A percentile compares a stretch with the other conserved stretches of the same genome.
Evolutionary conservation across 2,797 vertebrate genomes (phyloP).

Genomic region (Chaenodraco wilsoni): DNA sequence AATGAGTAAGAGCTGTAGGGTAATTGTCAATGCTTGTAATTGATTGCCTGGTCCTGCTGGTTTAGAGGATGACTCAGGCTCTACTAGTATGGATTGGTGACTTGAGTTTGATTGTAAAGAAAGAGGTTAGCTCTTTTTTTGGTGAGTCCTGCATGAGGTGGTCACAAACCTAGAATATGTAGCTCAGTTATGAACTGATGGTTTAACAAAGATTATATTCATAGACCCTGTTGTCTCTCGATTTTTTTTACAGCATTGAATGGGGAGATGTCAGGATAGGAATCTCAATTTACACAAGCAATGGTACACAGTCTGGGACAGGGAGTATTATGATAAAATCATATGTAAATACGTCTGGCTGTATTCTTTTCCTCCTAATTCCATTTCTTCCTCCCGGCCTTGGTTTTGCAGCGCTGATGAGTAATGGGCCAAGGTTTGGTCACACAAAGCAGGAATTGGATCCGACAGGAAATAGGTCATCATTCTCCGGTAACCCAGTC

Average conservation of each 20-base stretch:
- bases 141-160: constrained; percentile 51
- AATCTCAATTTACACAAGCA: constrained; percentile 69
- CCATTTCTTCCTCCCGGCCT: constrained; percentile 55
- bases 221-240: constrained; percentile 32
- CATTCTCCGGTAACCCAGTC: constrained; percentile 60
- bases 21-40: constrained; percentile 49
- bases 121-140: constrained; percentile 29
- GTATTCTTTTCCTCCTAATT: constrained; percentile 58
- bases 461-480: constrained; percentile 72
- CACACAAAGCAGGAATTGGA: constrained; percentile 66
- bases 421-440: constrained; percentile 43
- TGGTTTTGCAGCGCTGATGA: constrained; percentile 56
- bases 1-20: constrained; percentile 59
- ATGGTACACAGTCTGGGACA: constrained; percentile 55
- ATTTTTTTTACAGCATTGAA: constrained; percentile 49
- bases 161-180: constrained; percentile 51
- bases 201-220: constrained; percentile 56
- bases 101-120: constrained; percentile 45
- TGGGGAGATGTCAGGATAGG: constrained; percentile 35
- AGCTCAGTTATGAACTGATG: constrained; percentile 62
- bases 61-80: constrained; percentile 51
- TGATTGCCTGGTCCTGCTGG: constrained; percentile 58
- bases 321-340: constrained; percentile 61
- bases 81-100: constrained; percentile 32
- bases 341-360: constrained; percentile 60